Evolutionary conservation across 2,797 vertebrate genomes (phyloP).

Genomic region (Hypotaenidia philippensis): DNA sequence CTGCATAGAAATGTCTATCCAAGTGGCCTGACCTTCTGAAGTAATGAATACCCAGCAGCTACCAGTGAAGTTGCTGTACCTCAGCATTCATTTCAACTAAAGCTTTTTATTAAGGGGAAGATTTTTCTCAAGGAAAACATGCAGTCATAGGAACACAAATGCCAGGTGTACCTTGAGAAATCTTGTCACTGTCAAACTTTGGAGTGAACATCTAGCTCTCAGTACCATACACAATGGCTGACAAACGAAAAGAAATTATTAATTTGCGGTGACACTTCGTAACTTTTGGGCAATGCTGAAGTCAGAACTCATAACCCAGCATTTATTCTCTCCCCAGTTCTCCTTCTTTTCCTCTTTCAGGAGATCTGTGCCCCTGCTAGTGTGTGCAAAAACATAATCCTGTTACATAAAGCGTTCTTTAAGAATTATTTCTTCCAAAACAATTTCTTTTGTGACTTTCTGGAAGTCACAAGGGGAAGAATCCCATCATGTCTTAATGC

Average conservation of each 20-base stretch:
- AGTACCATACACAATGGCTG: not conserved
- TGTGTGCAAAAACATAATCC: not conserved
- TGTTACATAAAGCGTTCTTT: not conserved
- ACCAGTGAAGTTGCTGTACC: not conserved
- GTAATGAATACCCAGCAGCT: slow-evolving; percentile 2
- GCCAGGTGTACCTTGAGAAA: not conserved
- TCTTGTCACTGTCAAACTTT: not conserved
- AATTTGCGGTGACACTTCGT: not conserved
- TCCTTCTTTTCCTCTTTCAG: not conserved
- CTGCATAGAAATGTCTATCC: not conserved
- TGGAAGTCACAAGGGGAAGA: slow-evolving; percentile 2
- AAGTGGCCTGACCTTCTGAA: slow-evolving; percentile 35
- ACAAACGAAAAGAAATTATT: not conserved
- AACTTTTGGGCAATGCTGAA: not conserved
- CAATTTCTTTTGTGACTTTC: slow-evolving; percentile 5
- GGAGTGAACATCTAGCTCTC: not conserved
- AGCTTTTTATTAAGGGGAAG: slow-evolving; percentile 9
- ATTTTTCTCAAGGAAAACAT: slow-evolving; percentile 17
- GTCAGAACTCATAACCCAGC: not conserved
- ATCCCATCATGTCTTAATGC: not conserved
- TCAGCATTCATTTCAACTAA: slow-evolving; percentile 19
- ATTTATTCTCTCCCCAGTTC: not conserved
- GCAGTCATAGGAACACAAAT: not conserved
- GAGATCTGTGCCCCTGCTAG: not conserved
- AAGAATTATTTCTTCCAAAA: slow-evolving; percentile 8